These are phyloP conservation scores for Deilephila elpenor DNA, from an alignment of 2,888 invertebrate species.

Conservation along the genomic window DNA sequence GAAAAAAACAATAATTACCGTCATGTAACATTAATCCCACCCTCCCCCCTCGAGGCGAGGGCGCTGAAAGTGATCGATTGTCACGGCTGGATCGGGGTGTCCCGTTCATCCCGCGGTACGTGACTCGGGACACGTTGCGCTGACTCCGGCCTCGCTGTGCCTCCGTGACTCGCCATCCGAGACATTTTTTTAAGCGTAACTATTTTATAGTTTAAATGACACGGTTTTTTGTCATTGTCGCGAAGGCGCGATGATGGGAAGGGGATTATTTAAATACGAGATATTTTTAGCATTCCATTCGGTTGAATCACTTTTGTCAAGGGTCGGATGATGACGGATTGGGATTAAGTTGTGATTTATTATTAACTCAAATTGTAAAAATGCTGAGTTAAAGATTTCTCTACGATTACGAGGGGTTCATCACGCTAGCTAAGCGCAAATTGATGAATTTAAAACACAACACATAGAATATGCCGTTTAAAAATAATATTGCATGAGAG, in stretches of 20 bases:
- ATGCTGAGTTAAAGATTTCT: too few relatives aligned
- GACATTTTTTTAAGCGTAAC: conserved; percentile 6
- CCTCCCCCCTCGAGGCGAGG: background rate
- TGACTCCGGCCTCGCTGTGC: too few relatives aligned
- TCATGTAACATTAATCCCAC: background rate
- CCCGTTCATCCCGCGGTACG: conserved; percentile 18
- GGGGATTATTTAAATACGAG: background rate
- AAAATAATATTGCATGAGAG: too few relatives aligned
- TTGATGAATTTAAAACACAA: too few relatives aligned
- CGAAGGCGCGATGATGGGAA: background rate
- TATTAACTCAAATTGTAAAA: too few relatives aligned
- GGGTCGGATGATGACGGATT: background rate
- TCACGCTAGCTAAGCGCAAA: too few relatives aligned
- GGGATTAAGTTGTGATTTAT: too few relatives aligned
- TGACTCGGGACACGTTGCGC: conserved; percentile 14
- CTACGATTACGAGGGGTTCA: too few relatives aligned
- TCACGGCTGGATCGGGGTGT: conserved; percentile 9
- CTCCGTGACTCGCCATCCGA: background rate
- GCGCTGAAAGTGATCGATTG: conserved; percentile 9
- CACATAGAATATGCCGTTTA: too few relatives aligned
- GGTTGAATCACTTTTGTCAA: background rate
- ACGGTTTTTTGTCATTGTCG: background rate
- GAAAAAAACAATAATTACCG: too few relatives aligned
- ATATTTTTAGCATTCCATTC: background rate
- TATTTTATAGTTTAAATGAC: conserved; percentile 14